Evolutionary conservation across 2,888 invertebrate genomes (phyloP), one percentile per base, ranked within the genome.

Genomic region (Pachycephus smyrnensis): DNA sequence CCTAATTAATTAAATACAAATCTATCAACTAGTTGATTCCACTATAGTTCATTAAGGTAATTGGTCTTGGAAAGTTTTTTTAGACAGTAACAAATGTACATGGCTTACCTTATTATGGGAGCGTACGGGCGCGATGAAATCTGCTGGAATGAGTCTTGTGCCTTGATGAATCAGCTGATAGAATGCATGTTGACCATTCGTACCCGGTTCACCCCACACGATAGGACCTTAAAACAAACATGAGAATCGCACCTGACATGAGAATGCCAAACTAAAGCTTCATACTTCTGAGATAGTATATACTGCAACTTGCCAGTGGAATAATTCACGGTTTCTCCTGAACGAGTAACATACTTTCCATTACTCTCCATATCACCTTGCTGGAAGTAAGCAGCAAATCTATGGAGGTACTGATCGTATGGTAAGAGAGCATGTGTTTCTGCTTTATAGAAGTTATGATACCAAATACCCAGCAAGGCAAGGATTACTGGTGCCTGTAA

Each of bases 341-440:
- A 92, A 55, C 96, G 94, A 0, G 96, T 97, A 37, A 97, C 96
- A 88, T 96, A 96, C 93, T 99, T 99, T 82, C 99, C 99, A 92
- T 99, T 99, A 84, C 98, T 98, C 92, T 99, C 99, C 99, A 99
- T 99, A 89, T 99, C 99, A 4, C 99, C 99, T 93, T 99, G 99
- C 92, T 99, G 99, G 93, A 99, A 99, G 92, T 99, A 99, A 30
- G 99, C 99, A 12, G 99, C 98, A 92, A 99, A 99, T 91, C 99
- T 95, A 92, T 99, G 99, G 88, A 99, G 92, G 92, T 99, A 99
- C 92, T 99, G 99, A 92, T 99, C 99, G 91, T 99, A 99, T 0
- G 99, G 99, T 79, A 99, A 93, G 11, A 99, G 93, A 0, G 98
- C 97, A 89, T 99, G 98, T 0, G 99, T 99, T 93, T 99, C 99